These are phyloP conservation scores for Lasioglossum albipes DNA, from an alignment of 1,140 invertebrate genomes.

Conservation along the genomic window DNA sequence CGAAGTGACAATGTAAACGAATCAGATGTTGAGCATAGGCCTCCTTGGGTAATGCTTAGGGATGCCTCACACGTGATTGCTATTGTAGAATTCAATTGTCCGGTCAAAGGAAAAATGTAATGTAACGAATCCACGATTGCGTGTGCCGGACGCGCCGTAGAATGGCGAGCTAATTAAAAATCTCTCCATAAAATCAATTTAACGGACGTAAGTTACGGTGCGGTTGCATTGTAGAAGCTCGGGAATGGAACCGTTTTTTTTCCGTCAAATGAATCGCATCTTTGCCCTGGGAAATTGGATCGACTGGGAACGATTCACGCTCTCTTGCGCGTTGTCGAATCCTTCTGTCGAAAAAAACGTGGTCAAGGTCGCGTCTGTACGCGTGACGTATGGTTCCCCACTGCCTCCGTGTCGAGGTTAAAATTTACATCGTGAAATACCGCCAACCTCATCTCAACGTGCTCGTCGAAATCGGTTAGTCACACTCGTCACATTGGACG, in stretches of 20 bases:
- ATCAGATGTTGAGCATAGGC: too few relatives aligned
- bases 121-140: too few relatives aligned
- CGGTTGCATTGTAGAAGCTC: too few relatives aligned
- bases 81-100: too few relatives aligned
- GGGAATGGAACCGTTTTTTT: not conserved
- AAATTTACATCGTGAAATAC: constrained; percentile 64
- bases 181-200: too few relatives aligned
- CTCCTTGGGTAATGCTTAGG: too few relatives aligned
- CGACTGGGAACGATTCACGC: constrained; percentile 34
- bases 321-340: constrained; percentile 27
- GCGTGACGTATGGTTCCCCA: constrained; percentile 54
- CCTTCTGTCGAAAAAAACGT: constrained; percentile 59
- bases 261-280: constrained; percentile 16
- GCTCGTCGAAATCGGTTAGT: constrained; percentile 65
- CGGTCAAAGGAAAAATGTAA: too few relatives aligned
- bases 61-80: too few relatives aligned
- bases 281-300: constrained; percentile 38
- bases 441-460: constrained; percentile 45
- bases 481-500: constrained; percentile 56
- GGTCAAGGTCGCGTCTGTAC: constrained; percentile 59
- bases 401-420: constrained; percentile 39
- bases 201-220: too few relatives aligned
- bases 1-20: too few relatives aligned
- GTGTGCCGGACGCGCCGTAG: too few relatives aligned
- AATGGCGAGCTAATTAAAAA: too few relatives aligned